A percentile compares a stretch with the other conserved stretches of the same genome.
Evolutionary conservation across 1,140 invertebrate species (phyloP).

Genomic region (Archegozetes longisetosus): DNA sequence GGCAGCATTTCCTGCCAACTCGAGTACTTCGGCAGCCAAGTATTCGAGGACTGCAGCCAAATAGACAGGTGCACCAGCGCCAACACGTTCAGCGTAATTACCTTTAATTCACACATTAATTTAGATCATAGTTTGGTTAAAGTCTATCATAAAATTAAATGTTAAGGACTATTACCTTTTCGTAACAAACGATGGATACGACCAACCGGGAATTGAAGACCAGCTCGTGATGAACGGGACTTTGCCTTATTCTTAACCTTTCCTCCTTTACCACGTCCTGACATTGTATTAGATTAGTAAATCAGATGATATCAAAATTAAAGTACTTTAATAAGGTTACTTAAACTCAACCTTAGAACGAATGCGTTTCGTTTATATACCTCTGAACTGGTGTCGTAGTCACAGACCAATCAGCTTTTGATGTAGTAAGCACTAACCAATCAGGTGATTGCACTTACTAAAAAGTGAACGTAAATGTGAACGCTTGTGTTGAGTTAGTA

Average conservation of each 20-base stretch:
- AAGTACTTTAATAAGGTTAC: background rate
- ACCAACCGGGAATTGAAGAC: constrained; percentile 49
- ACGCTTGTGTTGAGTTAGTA: no score
- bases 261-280: constrained; percentile 33
- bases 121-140: no score
- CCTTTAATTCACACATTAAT: no score
- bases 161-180: constrained; percentile 22
- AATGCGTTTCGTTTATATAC: background rate
- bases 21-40: constrained; percentile 41
- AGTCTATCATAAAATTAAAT: background rate
- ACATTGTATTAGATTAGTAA: constrained; percentile 26
- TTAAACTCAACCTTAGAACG: background rate
- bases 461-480: no score
- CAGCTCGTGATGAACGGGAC: constrained; percentile 42
- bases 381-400: background rate
- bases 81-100: constrained; percentile 34
- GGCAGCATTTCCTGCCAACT: constrained; percentile 54
- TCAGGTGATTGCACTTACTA: no score
- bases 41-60: constrained; percentile 38
- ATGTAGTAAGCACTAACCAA: no score
- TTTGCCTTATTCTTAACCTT: constrained; percentile 41
- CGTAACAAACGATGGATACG: constrained; percentile 47
- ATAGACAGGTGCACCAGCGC: constrained; percentile 38
- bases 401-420: background rate
- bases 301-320: background rate